These are phyloP conservation scores for Alexandromys fortis DNA, from an alignment of 2,113 vertebrate genomes.

Conservation along the genomic window DNA sequence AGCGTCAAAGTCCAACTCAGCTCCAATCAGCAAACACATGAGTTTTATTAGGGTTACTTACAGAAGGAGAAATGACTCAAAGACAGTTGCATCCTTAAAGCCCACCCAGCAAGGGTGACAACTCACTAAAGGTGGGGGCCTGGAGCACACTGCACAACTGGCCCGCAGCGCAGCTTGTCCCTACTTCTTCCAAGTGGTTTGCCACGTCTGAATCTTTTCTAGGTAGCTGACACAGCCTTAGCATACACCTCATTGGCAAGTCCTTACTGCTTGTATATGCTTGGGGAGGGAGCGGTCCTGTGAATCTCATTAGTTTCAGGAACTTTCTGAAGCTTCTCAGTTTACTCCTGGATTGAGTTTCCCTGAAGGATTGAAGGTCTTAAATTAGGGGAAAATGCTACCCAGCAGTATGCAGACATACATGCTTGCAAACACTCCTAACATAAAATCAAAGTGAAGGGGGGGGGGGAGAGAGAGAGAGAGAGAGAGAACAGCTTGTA, in stretches of 20 bases:
- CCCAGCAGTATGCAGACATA: too few relatives aligned
- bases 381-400: too few relatives aligned
- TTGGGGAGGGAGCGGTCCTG: background rate
- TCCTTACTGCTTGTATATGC: background rate
- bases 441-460: too few relatives aligned
- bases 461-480: rapidly evolving
- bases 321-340: too few relatives aligned
- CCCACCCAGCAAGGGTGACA: background rate
- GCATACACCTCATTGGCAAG: background rate
- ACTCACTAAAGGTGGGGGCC: background rate
- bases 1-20: background rate
- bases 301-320: background rate
- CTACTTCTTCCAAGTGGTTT: background rate
- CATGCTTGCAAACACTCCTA: too few relatives aligned
- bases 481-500: too few relatives aligned
- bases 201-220: background rate
- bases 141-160: background rate
- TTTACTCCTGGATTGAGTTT: too few relatives aligned
- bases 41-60: background rate
- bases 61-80: background rate
- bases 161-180: too few relatives aligned
- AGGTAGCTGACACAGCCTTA: background rate
- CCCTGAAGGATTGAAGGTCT: too few relatives aligned
- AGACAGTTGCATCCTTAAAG: background rate
- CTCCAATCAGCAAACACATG: background rate